These are phyloP conservation scores for Halcyon leucocephala DNA, from an alignment of 2,797 vertebrate species.

Conservation along the genomic window DNA sequence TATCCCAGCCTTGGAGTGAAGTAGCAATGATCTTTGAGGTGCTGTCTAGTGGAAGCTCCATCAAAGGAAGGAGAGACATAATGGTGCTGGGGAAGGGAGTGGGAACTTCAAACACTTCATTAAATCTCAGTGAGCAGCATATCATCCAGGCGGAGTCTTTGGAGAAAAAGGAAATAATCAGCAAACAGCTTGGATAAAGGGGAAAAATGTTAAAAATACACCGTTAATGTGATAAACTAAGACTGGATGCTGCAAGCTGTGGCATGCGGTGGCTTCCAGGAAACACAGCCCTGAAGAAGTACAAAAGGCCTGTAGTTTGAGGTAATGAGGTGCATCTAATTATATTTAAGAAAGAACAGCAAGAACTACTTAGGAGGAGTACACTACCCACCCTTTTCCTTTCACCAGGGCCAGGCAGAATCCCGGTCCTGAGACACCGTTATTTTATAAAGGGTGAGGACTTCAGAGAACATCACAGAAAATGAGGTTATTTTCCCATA, in stretches of 20 bases:
- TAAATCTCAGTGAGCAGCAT: neutral
- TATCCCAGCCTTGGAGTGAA: constrained; percentile 39
- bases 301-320: constrained; percentile 81
- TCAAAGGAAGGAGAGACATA: neutral
- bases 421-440: constrained; percentile 68
- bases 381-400: constrained; percentile 58
- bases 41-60: neutral
- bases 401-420: constrained; percentile 47
- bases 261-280: constrained; percentile 64
- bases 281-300: constrained; percentile 71
- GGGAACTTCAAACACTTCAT: neutral
- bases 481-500: constrained; percentile 95
- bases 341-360: constrained; percentile 81
- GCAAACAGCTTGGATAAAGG: constrained; percentile 42
- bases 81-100: neutral
- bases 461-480: constrained; percentile 89
- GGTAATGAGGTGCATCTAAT: constrained; percentile 84
- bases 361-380: constrained; percentile 72
- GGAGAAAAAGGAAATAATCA: constrained; percentile 55
- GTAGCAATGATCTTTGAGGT: constrained; percentile 2
- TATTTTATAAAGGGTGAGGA: constrained; percentile 87
- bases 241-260: constrained; percentile 40
- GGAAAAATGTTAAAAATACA: constrained; percentile 52
- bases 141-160: constrained; percentile 19
- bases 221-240: constrained; percentile 41